A percentile compares a stretch with the other conserved stretches of the same genome.
Conservation (phyloP, 2,113 vertebrate species). For the Empidonax traillii region DNA sequence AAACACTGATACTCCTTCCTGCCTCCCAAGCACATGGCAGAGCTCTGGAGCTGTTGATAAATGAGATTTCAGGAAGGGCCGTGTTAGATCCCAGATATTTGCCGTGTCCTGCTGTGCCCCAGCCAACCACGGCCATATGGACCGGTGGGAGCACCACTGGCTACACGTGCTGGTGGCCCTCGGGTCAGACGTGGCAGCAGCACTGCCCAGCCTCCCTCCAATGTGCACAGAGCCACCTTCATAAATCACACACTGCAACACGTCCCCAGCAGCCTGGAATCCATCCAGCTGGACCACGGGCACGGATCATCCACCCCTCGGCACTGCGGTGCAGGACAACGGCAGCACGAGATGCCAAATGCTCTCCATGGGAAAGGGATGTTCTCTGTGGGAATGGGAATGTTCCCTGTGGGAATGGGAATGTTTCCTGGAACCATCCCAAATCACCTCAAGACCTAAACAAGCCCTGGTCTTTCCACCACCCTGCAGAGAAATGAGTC, state of each 20-base stretch:
- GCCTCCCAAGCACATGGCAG: background rate
- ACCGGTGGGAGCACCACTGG: background rate
- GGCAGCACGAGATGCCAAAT: too few relatives aligned
- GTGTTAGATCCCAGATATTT: background rate
- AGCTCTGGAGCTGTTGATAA: background rate
- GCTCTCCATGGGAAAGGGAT: accelerated
- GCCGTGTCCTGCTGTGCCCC: background rate
- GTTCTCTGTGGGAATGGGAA: background rate
- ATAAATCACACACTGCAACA: background rate
- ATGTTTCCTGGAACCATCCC: background rate
- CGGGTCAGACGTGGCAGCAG: background rate
- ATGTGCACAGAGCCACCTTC: accelerated
- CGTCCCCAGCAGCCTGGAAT: background rate
- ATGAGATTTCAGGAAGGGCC: background rate
- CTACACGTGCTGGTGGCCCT: background rate
- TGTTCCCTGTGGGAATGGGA: background rate
- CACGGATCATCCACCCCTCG: background rate
- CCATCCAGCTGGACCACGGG: background rate
- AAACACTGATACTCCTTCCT: background rate
- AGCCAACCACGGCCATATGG: background rate
- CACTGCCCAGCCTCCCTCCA: background rate
- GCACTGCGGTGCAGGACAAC: accelerated
- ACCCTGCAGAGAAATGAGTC: accelerated
- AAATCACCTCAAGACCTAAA: background rate
- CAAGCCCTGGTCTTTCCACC: background rate